Evolutionary conservation across 2,888 invertebrate species (phyloP).

Genomic region (Phaedon cochleariae): DNA sequence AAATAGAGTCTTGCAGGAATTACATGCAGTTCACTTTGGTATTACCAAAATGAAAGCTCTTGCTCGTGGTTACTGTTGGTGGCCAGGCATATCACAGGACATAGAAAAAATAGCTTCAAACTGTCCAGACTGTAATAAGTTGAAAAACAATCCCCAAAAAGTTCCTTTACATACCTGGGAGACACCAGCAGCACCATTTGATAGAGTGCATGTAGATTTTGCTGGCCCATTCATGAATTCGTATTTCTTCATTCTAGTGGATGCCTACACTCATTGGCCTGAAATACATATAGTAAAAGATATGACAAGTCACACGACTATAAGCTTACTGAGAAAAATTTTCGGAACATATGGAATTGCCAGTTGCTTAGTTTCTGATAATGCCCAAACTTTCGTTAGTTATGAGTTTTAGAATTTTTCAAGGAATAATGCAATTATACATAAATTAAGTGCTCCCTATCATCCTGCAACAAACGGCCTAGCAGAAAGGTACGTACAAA

Average conservation of each 20-base stretch:
- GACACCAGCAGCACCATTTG: neutral
- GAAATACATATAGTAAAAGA: slow-evolving; percentile 7
- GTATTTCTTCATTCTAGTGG: slow-evolving; percentile 13
- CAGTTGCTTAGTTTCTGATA: slow-evolving; percentile 33
- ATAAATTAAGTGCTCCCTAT: slow-evolving; percentile 38
- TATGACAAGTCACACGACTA: neutral
- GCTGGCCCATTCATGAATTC: slow-evolving; percentile 23
- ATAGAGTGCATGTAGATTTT: slow-evolving; percentile 4
- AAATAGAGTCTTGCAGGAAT: slow-evolving; percentile 15
- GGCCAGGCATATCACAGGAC: slow-evolving; percentile 11
- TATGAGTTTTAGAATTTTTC: slow-evolving; percentile 35
- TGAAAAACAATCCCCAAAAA: slow-evolving; percentile 33
- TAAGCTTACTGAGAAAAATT: slow-evolving; percentile 7
- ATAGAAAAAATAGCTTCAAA: slow-evolving; percentile 20
- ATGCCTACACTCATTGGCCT: slow-evolving; percentile 12
- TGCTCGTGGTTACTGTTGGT: slow-evolving; percentile 14
- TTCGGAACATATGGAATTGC: slow-evolving; percentile 29
- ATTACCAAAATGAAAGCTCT: slow-evolving; percentile 16
- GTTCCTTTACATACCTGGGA: slow-evolving; percentile 50
- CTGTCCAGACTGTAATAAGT: slow-evolving; percentile 18
- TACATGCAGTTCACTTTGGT: slow-evolving; percentile 24
- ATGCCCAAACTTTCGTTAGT: slow-evolving; percentile 39
- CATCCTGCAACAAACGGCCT: slow-evolving; percentile 43
- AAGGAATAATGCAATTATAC: slow-evolving; percentile 32
- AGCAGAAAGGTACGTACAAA: slow-evolving; percentile 36